phyloP scores from a whole-genome alignment of 2,113 vertebrate species.

The Zosterops hypoxanthus region DNA sequence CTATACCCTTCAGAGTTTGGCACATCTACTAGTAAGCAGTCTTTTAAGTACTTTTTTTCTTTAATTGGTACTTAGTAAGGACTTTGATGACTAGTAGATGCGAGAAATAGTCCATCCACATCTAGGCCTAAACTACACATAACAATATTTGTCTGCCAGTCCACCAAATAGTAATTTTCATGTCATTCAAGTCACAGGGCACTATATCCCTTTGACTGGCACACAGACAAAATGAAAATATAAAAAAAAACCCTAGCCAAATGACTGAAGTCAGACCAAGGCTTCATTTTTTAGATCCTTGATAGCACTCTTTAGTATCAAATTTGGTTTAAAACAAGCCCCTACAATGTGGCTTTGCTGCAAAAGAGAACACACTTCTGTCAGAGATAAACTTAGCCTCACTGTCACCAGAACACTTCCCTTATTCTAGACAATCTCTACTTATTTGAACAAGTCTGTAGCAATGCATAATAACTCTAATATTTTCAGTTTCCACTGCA shows the following conservation, averaged over 20 bases:
- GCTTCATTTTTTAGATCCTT: neutral
- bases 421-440: neutral
- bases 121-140: neutral
- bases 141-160: neutral
- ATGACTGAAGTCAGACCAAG: neutral
- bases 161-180: neutral
- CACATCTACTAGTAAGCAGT: neutral
- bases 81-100: neutral
- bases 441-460: neutral
- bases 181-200: neutral
- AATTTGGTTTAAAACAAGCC: neutral
- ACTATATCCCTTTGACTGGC: neutral
- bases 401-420: neutral
- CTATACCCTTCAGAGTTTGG: neutral
- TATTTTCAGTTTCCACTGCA: neutral
- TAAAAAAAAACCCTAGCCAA: fast-evolving
- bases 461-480: neutral
- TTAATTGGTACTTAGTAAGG: neutral
- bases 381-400: neutral
- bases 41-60: neutral
- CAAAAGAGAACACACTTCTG: neutral
- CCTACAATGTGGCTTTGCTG: neutral
- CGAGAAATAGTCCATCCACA: neutral
- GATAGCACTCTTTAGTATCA: neutral
- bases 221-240: neutral